These are phyloP conservation scores for Melopsittacus undulatus DNA, from an alignment of 2,797 vertebrate genomes.

Conservation along the genomic window DNA sequence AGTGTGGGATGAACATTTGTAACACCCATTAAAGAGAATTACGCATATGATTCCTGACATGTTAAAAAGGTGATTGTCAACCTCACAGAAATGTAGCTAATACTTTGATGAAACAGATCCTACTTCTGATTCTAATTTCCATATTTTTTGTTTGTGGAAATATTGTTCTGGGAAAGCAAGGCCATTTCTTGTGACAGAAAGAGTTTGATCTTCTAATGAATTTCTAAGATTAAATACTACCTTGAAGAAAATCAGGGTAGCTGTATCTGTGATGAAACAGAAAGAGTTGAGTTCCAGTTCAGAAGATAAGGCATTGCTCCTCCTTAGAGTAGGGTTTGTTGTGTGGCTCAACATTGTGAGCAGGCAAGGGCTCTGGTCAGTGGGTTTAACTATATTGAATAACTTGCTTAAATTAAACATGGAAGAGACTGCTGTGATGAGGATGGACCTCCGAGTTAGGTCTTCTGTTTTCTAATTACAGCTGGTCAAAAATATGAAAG, in stretches of 20 bases:
- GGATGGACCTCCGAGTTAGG: not conserved
- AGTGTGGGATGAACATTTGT: conserved; percentile 64
- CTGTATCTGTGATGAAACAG: not conserved
- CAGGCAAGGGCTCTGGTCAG: not conserved
- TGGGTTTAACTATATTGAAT: not conserved
- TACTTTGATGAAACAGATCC: conserved; percentile 54
- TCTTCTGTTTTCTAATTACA: not conserved
- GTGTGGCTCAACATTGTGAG: rapidly evolving
- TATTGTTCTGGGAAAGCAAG: conserved; percentile 44
- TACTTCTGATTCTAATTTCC: conserved; percentile 45
- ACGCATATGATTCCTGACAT: conserved; percentile 27
- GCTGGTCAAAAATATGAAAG: not conserved
- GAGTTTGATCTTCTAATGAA: not conserved
- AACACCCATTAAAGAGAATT: conserved; percentile 54
- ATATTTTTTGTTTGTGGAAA: conserved; percentile 40
- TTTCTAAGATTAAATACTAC: not conserved
- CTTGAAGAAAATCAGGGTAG: not conserved
- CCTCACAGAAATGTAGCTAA: conserved; percentile 38
- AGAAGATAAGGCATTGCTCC: not conserved
- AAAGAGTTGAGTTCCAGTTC: not conserved
- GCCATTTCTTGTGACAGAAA: not conserved
- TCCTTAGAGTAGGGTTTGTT: not conserved
- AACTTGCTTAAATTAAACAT: not conserved
- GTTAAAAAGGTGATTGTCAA: conserved; percentile 39
- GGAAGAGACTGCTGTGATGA: not conserved